Percentiles rank a stretch among this genome's conserved stretches.
phyloP scores from a whole-genome alignment of 2,113 vertebrate genomes.

The Corythornis cristatus region DNA sequence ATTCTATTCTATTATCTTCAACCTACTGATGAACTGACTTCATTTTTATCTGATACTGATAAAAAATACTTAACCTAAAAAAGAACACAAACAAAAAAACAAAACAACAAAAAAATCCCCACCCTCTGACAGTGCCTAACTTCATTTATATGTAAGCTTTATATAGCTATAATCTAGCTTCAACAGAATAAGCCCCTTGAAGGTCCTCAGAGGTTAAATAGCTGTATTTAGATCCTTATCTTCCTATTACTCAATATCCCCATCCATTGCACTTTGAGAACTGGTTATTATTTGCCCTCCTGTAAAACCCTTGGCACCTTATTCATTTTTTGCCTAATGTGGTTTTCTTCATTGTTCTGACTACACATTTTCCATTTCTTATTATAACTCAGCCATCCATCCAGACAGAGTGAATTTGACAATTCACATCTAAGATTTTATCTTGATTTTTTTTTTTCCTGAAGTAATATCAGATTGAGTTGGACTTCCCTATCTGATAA shows the following conservation, averaged over 20 bases:
- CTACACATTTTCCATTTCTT: conserved; percentile 43
- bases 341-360: conserved; percentile 60
- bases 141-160: conserved; percentile 51
- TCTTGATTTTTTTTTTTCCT: conserved; percentile 17
- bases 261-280: conserved; percentile 35
- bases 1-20: neutral
- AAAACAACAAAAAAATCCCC: too few species aligned
- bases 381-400: conserved; percentile 62
- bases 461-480: conserved; percentile 8
- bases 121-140: neutral
- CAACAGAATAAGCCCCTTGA: conserved; percentile 37
- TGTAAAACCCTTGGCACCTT: conserved; percentile 51
- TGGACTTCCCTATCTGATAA: conserved; percentile 19
- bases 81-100: neutral
- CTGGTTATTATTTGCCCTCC: conserved; percentile 51
- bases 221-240: conserved; percentile 52
- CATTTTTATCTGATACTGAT: neutral
- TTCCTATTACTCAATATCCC: conserved; percentile 25
- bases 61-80: conserved; percentile 14
- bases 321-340: conserved; percentile 57
- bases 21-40: neutral
- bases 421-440: conserved; percentile 53
- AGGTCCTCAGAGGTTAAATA: conserved; percentile 43
- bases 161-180: conserved; percentile 20
- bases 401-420: conserved; percentile 63